phyloP scores from a whole-genome alignment of 2,888 invertebrate species.

The Leptopterna dolabrata region DNA sequence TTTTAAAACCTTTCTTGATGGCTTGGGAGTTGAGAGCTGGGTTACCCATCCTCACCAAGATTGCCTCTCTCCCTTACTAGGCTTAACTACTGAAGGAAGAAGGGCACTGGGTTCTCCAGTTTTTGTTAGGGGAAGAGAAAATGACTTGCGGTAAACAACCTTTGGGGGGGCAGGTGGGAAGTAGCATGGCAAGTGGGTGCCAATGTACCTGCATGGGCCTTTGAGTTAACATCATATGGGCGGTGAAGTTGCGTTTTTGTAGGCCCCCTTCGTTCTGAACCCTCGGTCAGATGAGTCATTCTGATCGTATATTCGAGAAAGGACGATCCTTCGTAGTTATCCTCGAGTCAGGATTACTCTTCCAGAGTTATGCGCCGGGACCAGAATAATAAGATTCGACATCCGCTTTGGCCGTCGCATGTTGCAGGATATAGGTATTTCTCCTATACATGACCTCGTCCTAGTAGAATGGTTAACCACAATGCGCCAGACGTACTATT shows the following conservation, averaged over 20 bases:
- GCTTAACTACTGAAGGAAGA: not conserved
- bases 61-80: not conserved
- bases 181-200: not conserved
- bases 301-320: not conserved
- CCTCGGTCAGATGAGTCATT: not conserved
- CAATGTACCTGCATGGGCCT: not conserved
- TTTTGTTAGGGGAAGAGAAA: not conserved
- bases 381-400: not conserved
- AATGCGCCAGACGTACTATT: too few relatives aligned
- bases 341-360: not conserved
- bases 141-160: conserved; percentile 3
- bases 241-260: not conserved
- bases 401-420: not conserved
- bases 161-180: not conserved
- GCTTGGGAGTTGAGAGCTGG: not conserved
- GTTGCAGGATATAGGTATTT: not conserved
- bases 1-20: not conserved
- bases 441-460: too few relatives aligned
- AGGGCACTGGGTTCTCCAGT: not conserved
- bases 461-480: too few relatives aligned
- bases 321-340: not conserved
- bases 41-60: not conserved
- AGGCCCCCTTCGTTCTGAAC: not conserved
- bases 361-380: not conserved
- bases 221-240: not conserved